Evolutionary conservation across 2,888 invertebrate species (phyloP), one percentile per base, ranked within the genome.

Genomic region (Pyrocoelia pectoralis): DNA sequence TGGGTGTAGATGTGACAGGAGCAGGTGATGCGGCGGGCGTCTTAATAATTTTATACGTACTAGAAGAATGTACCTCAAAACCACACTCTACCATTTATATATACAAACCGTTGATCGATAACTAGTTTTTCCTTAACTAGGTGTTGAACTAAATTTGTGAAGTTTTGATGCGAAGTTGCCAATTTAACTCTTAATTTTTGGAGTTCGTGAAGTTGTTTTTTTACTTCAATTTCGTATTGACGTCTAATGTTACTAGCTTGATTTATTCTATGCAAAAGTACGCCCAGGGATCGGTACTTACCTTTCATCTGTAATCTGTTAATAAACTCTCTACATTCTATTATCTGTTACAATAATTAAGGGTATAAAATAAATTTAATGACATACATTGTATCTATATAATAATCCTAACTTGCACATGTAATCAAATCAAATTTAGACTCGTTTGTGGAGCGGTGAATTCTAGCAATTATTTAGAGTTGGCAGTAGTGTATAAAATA

Each of bases 231-330:
- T 60, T 80, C 79, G 51, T 76, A 76, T 46, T 75, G 73, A 61
- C 76, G 78, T 60, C 79, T 72, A 65, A 78, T 78, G 56, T 70
- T 72, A 59, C 74, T 76, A 4, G 77, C 75, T 48, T 76, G 73
- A 55, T 78, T 77, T 57, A 81, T 76, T 73, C 76, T 77, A 70
- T 74, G 72, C 61, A 81, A 73, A 57, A 81, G 70, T 28, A 80
- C 79, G 43, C 72, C 75, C 67, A 82, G 74, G 55, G 72, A 73
- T 72, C 75, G 76, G 76, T 81, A 82, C 76, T 79, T 80, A 72
- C 79, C 80, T 76, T 79, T 79, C 66, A 80, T 77, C 79, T 81
- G 81, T 72, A 80, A 81, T 73, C 80, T 82, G 69, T 70, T 49
- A 59, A 62, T 53, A 62, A 50, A 54, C 58, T 58, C 58, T 33